Conservation (phyloP, 2,113 vertebrate species). For the Arizona elegans region DNA sequence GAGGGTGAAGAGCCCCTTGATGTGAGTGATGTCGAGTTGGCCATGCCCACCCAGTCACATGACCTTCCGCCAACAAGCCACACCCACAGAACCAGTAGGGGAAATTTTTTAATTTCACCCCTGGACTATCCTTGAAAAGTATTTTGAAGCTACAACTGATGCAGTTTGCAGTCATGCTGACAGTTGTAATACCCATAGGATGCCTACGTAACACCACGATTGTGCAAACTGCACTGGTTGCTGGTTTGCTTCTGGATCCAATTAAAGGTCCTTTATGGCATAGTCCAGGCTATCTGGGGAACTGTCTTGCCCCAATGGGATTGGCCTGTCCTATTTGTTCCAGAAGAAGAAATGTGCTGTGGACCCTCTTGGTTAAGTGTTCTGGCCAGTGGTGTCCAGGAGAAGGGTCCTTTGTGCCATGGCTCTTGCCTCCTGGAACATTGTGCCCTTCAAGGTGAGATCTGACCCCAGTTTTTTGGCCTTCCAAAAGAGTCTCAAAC, state of each 20-base stretch:
- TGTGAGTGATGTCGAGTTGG: no score
- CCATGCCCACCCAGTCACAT: no score
- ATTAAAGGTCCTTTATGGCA: neutral
- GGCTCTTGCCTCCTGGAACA: neutral
- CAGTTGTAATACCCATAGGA: neutral
- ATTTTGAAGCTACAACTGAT: neutral
- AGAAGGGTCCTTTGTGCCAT: neutral
- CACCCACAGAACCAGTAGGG: no score
- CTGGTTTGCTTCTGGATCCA: neutral
- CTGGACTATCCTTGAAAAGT: neutral
- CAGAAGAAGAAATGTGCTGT: neutral
- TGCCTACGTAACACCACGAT: neutral
- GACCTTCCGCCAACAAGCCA: no score
- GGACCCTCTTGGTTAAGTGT: neutral
- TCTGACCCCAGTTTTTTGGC: neutral
- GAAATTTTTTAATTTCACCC: no score
- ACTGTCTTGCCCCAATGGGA: neutral
- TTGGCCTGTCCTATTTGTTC: neutral
- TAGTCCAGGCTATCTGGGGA: neutral
- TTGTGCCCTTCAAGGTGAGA: neutral
- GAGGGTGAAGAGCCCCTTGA: no score
- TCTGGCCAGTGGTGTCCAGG: neutral
- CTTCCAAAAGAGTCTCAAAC: neutral
- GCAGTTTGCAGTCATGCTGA: neutral
- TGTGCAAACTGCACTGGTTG: neutral